These are phyloP conservation scores for Lepidotrigona ventralis DNA, from an alignment of 1,140 invertebrate species.

Conservation along the genomic window DNA sequence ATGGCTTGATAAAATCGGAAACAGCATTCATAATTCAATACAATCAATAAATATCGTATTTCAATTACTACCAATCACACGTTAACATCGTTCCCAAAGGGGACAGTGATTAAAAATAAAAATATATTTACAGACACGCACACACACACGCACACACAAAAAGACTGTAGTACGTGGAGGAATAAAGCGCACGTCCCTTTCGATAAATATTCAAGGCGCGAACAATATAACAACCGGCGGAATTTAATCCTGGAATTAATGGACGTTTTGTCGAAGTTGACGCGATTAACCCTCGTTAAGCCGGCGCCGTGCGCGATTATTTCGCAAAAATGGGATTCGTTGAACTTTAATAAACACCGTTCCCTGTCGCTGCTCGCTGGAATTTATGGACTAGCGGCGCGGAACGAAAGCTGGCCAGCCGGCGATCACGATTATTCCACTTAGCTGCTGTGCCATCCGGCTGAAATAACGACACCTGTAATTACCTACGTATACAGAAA, in stretches of 20 bases:
- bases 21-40: not conserved
- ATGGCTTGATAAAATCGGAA: not conserved
- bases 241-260: constrained; percentile 43
- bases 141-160: not conserved
- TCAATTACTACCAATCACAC: not conserved
- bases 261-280: constrained; percentile 31
- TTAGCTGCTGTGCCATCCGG: not conserved
- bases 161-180: not conserved
- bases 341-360: constrained; percentile 37
- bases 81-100: not conserved
- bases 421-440: constrained; percentile 12
- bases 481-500: constrained; percentile 8
- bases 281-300: constrained; percentile 44
- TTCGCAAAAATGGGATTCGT: constrained; percentile 29
- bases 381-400: constrained; percentile 30
- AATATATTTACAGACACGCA: too few species aligned
- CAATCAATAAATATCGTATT: constrained; percentile 3
- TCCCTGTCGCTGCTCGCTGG: not conserved
- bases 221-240: not conserved
- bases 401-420: not conserved
- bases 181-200: too few species aligned
- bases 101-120: not conserved
- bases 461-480: constrained; percentile 4
- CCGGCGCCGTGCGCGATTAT: constrained; percentile 8
- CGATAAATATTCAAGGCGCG: constrained; percentile 33